These are phyloP conservation scores for Octomys mimax DNA, from an alignment of 2,797 vertebrate species.

Conservation along the genomic window DNA sequence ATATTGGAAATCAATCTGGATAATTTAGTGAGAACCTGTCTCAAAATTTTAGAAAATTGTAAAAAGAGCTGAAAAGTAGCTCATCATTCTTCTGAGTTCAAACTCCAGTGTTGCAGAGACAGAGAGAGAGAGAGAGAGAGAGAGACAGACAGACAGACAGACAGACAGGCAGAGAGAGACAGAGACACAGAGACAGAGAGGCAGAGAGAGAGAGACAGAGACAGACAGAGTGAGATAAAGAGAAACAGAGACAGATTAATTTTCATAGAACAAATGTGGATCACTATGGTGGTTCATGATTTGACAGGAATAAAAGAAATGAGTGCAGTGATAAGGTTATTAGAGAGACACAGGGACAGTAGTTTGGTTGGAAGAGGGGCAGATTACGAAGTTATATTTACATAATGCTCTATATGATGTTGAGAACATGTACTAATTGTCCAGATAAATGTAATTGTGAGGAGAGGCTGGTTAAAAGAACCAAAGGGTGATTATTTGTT, in stretches of 20 bases:
- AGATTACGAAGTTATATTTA: background rate
- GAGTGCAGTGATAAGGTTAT: background rate
- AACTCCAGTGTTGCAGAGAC: background rate
- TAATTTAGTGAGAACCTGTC: background rate
- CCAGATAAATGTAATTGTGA: background rate
- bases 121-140: background rate
- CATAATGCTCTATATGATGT: background rate
- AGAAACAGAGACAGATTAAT: background rate
- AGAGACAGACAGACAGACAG: background rate
- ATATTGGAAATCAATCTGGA: background rate
- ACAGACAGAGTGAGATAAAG: background rate
- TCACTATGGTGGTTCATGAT: background rate
- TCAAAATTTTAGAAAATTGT: background rate
- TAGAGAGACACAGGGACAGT: background rate
- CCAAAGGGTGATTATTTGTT: background rate
- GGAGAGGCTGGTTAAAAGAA: background rate
- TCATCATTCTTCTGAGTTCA: background rate
- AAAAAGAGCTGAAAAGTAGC: background rate
- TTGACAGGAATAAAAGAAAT: background rate
- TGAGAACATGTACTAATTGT: background rate
- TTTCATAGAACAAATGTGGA: background rate
- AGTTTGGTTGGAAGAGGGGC: background rate
- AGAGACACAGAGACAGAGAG: background rate
- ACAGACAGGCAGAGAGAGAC: background rate
- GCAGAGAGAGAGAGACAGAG: background rate